These are phyloP conservation scores for Turritopsis rubra DNA, from an alignment of 30 jellyfish, hydroid and myxozoan species.

Conservation along the genomic window DNA sequence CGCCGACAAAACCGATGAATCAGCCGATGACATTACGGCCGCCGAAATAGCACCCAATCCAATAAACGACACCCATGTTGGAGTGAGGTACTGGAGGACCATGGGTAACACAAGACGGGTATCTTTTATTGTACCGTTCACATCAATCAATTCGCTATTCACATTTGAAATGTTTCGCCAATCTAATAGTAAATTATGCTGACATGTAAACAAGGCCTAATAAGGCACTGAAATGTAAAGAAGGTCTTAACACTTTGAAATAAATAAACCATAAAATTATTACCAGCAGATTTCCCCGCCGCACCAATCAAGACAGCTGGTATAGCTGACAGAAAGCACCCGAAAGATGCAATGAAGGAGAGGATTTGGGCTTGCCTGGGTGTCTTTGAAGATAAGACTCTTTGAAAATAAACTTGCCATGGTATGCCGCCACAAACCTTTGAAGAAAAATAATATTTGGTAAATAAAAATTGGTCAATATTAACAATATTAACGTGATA, in stretches of 20 bases:
- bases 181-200: constrained; percentile 17
- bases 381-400: constrained; percentile 34
- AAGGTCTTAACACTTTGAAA: background rate
- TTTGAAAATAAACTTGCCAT: constrained; percentile 50
- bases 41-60: constrained; percentile 54
- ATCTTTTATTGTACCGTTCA: constrained; percentile 23
- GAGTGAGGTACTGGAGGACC: constrained; percentile 35
- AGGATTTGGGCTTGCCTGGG: constrained; percentile 30
- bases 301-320: constrained; percentile 52
- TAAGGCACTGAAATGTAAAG: background rate
- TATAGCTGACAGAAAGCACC: constrained; percentile 34
- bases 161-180: constrained; percentile 21
- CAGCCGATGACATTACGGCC: constrained; percentile 48
- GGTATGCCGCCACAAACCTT: constrained; percentile 55
- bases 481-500: too few relatives aligned
- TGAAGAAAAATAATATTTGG: background rate
- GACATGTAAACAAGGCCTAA: background rate
- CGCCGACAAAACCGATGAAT: constrained; percentile 44
- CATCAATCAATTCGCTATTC: constrained; percentile 6
- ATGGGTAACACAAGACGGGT: constrained; percentile 42
- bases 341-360: constrained; percentile 34
- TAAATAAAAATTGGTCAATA: too few relatives aligned
- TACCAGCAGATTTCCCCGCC: constrained; percentile 36
- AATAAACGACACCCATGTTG: constrained; percentile 39
- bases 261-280: too few relatives aligned